Conservation (phyloP, 2,113 vertebrate genomes). For the Odocoileus virginianus region DNA sequence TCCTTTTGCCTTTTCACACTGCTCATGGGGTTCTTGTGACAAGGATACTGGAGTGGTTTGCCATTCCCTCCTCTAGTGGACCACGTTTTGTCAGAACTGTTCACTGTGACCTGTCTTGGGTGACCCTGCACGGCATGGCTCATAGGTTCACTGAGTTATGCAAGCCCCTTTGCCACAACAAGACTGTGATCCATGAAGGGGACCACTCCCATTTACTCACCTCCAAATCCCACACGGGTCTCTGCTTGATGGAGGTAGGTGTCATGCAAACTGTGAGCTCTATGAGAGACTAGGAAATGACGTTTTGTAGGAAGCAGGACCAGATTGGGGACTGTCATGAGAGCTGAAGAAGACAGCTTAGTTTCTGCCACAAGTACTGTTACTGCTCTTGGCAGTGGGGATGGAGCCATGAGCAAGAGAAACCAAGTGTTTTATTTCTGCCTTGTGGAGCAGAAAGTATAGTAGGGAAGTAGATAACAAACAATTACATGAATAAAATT, state of each 20-base stretch:
- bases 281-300: background rate
- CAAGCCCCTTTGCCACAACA: background rate
- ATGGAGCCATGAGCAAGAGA: background rate
- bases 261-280: background rate
- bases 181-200: background rate
- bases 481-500: background rate
- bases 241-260: background rate
- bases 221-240: background rate
- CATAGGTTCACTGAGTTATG: background rate
- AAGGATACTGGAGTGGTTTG: background rate
- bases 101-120: background rate
- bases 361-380: background rate
- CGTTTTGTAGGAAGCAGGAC: background rate
- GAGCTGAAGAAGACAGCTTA: background rate
- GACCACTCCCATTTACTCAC: background rate
- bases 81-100: background rate
- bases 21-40: background rate
- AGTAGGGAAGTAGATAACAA: background rate
- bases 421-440: background rate
- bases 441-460: background rate
- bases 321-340: background rate
- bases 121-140: background rate
- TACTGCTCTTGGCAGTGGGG: background rate
- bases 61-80: background rate
- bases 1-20: background rate